A percentile compares a stretch with the other conserved stretches of the same genome.
These are phyloP conservation scores for Microplitis manilae DNA, from an alignment of 2,888 invertebrate species.

Conservation along the genomic window DNA sequence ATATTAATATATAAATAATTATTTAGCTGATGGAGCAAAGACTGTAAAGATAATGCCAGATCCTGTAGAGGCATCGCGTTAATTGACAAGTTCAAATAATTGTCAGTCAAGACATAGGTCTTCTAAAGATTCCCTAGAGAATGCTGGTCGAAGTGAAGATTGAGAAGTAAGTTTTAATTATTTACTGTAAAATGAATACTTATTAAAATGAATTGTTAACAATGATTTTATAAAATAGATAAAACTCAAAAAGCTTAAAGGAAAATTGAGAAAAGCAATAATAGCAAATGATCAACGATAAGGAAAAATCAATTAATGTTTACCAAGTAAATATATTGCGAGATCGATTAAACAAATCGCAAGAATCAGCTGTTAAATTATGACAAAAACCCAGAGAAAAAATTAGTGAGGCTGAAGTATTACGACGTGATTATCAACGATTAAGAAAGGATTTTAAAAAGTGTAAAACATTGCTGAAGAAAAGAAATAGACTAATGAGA, in stretches of 20 bases:
- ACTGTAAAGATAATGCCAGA: slow-evolving; percentile 69
- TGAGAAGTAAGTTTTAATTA: slow-evolving; percentile 76
- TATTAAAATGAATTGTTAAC: slow-evolving; percentile 6
- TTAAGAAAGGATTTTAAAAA: slow-evolving; percentile 86
- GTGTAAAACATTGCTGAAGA: slow-evolving; percentile 84
- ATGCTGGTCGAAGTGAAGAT: slow-evolving; percentile 83
- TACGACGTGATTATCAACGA: slow-evolving; percentile 84
- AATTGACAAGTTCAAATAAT: slow-evolving; percentile 68
- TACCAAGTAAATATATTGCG: slow-evolving; percentile 97
- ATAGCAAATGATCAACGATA: slow-evolving; percentile 98
- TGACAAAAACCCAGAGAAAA: slow-evolving; percentile 89
- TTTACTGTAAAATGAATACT: slow-evolving; percentile 21
- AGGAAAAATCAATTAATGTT: slow-evolving; percentile 95
- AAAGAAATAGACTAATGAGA: slow-evolving; percentile 89
- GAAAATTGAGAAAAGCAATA: slow-evolving; percentile 99
- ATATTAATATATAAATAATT: background rate
- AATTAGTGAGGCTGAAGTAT: slow-evolving; percentile 87
- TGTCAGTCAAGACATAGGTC: slow-evolving; percentile 87
- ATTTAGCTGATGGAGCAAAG: slow-evolving; percentile 63
- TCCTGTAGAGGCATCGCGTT: slow-evolving; percentile 66
- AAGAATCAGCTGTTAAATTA: slow-evolving; percentile 88
- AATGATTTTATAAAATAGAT: slow-evolving; percentile 75
- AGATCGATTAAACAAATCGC: slow-evolving; percentile 93
- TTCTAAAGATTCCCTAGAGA: slow-evolving; percentile 92
- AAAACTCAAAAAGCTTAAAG: slow-evolving; percentile 94